Evolutionary conservation across 2,888 invertebrate genomes (phyloP).

Genomic region (Rhagonycha lutea): DNA sequence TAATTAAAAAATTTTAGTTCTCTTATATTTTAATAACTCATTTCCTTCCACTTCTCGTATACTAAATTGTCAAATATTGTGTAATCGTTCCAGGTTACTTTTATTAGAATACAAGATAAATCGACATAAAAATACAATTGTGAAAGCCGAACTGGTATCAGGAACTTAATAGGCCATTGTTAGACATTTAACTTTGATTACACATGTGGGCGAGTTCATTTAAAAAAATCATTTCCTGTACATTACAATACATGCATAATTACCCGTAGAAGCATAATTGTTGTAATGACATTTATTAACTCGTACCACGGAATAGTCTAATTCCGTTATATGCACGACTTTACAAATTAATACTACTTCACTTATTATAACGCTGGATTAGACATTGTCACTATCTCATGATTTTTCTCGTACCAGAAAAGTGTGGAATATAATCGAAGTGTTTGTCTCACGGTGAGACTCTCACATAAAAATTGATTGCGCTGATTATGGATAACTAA

Average conservation of each 20-base stretch:
- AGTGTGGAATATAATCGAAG: neutral
- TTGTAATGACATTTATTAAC: constrained; percentile 56
- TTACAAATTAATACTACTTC: neutral
- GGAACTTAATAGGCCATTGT: constrained; percentile 56
- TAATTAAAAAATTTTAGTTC: constrained; percentile 24
- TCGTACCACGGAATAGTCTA: constrained; percentile 37
- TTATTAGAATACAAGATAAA: constrained; percentile 16
- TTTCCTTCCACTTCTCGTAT: constrained; percentile 13
- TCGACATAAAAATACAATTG: constrained; percentile 42
- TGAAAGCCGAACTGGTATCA: constrained; percentile 50
- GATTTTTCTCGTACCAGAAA: neutral
- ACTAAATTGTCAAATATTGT: neutral
- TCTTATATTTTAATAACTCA: constrained; percentile 21
- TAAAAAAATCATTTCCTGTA: constrained; percentile 57
- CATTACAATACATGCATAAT: constrained; percentile 55
- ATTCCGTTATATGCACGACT: constrained; percentile 9
- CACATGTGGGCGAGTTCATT: constrained; percentile 57
- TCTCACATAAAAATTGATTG: neutral
- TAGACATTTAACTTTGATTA: constrained; percentile 57
- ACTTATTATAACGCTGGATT: neutral
- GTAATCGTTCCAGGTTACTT: constrained; percentile 5
- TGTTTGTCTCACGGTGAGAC: neutral
- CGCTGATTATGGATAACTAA: neutral
- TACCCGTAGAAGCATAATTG: constrained; percentile 56
- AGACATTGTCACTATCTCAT: neutral